Conservation (phyloP, 2,113 vertebrate genomes). For the Lates calcarifer region DNA sequence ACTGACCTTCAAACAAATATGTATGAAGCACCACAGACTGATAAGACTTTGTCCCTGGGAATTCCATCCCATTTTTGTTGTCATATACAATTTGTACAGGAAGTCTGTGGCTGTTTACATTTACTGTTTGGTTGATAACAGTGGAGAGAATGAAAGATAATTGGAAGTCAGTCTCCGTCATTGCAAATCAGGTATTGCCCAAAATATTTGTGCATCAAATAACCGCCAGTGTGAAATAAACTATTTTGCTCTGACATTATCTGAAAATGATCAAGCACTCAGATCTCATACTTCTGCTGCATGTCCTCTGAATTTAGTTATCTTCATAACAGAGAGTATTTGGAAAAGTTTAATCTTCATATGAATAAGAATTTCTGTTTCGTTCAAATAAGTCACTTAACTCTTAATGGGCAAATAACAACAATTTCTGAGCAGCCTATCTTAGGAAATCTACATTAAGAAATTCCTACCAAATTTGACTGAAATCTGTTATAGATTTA, state of each 20-base stretch:
- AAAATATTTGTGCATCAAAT: constrained; percentile 6
- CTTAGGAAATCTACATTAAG: no score
- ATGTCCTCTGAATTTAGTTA: neutral
- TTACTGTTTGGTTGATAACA: constrained; percentile 28
- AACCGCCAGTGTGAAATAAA: constrained; percentile 7
- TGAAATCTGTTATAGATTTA: no score
- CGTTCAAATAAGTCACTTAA: no score
- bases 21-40: constrained; percentile 14
- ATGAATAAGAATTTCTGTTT: neutral
- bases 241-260: neutral
- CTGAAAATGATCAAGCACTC: neutral
- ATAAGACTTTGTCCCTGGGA: constrained; percentile 41
- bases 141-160: neutral
- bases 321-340: neutral
- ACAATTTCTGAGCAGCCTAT: no score
- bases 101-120: constrained; percentile 5
- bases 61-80: constrained; percentile 34
- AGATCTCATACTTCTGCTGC: neutral
- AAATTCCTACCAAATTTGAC: no score
- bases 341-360: neutral
- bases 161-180: neutral
- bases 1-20: constrained; percentile 60
- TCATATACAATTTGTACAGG: constrained; percentile 48
- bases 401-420: no score
- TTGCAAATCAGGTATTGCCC: constrained; percentile 5